Evolutionary conservation across 2,797 vertebrate genomes (phyloP).

Genomic region (Kryptopterus vitreolus): DNA sequence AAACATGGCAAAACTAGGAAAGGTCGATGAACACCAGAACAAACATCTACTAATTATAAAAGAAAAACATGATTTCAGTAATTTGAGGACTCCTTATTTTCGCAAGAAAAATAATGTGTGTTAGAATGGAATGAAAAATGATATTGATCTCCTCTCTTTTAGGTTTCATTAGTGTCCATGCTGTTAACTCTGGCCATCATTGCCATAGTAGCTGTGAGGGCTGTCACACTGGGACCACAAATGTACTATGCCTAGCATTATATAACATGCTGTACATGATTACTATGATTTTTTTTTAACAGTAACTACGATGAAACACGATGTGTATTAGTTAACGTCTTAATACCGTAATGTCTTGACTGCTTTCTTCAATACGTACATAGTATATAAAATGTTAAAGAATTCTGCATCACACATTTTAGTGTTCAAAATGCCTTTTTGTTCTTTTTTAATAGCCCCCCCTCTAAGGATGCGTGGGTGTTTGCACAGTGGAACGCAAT

Average conservation of each 20-base stretch:
- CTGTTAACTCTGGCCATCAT: conserved; percentile 84
- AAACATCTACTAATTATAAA: background rate
- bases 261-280: conserved; percentile 31
- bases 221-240: conserved; percentile 79
- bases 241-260: conserved; percentile 70
- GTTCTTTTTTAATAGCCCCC: conserved; percentile 68
- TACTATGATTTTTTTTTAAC: background rate
- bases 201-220: conserved; percentile 78
- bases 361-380: background rate
- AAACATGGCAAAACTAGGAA: conserved; percentile 87
- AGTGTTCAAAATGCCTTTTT: background rate
- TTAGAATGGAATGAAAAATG: background rate
- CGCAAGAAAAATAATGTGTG: background rate
- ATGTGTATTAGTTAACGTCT: background rate
- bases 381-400: too few species aligned
- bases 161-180: conserved; percentile 90
- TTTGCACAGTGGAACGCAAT: conserved; percentile 89
- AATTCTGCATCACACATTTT: background rate
- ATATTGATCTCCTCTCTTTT: conserved; percentile 32
- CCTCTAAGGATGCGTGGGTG: conserved; percentile 84
- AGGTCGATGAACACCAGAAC: conserved; percentile 72
- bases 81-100: background rate
- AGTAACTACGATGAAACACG: background rate
- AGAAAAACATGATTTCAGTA: background rate
- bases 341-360: background rate